Percentiles rank a stretch among this genome's conserved stretches.
Evolutionary conservation across 2,797 vertebrate genomes (phyloP).

Genomic region (Brachymystax lenok): DNA sequence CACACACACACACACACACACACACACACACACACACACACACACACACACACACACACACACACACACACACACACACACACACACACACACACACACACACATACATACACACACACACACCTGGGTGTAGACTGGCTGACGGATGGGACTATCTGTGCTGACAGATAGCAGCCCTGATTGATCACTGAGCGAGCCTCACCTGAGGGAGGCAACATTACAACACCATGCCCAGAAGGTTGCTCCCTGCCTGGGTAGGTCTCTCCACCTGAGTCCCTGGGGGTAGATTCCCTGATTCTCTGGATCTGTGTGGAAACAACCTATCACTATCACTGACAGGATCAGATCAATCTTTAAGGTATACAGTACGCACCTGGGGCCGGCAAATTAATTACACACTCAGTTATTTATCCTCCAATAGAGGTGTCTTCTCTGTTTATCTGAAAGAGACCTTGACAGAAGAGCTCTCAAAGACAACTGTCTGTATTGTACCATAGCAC

Average conservation of each 20-base stretch:
- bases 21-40: constrained; percentile 3
- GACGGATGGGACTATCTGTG: constrained; percentile 70
- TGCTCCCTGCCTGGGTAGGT: constrained; percentile 46
- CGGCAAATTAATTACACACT: constrained; percentile 64
- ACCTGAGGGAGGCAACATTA: constrained; percentile 64
- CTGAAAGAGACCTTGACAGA: constrained; percentile 57
- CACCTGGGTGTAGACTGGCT: constrained; percentile 48
- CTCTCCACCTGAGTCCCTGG: constrained; percentile 67
- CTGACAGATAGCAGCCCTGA: constrained; percentile 68
- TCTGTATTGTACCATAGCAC: constrained; percentile 47
- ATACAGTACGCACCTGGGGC: constrained; percentile 33
- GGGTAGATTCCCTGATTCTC: constrained; percentile 54
- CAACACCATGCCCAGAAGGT: constrained; percentile 47
- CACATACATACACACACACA: constrained; percentile 30
- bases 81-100: neutral
- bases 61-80: neutral
- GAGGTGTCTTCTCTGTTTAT: constrained; percentile 61
- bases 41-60: neutral
- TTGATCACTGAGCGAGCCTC: constrained; percentile 69
- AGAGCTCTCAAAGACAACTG: constrained; percentile 52
- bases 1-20: neutral
- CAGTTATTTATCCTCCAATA: constrained; percentile 61
- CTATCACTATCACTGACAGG: constrained; percentile 16
- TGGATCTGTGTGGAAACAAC: constrained; percentile 49
- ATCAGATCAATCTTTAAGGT: constrained; percentile 27